Evolutionary conservation across 2,888 invertebrate genomes (phyloP), one percentile per base, ranked within the genome.

Genomic region (Tromatobia lineatoria): DNA sequence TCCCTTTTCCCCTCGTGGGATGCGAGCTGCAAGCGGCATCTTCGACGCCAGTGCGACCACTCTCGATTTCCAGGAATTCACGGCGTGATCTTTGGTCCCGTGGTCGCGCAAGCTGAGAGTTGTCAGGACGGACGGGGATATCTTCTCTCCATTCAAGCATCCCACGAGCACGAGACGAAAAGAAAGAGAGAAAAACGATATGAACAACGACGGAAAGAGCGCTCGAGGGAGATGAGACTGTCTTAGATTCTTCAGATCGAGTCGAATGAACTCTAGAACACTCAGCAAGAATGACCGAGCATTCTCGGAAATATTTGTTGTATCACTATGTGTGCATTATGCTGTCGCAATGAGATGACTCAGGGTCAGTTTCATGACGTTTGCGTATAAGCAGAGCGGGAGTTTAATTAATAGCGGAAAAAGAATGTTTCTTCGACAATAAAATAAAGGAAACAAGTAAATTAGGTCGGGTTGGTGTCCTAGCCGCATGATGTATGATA

Each of bases 31-130:
- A 25, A 59, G 82, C 74, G 66, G 84, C 84, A 80, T 85, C 80
- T 85, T 80, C 79, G 73, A 82, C 78, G 69, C 71, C 66, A 23
- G 38, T 61, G 80, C 81, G 76, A 71, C 80, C 83, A 84, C 87
- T 87, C 87, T 86, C 90, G 90, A 91, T 90, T 92, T 91, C 91
- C 91, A 90, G 87, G 92, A 92, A 92, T 90, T 85, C 86, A 88
- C 87, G 75, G 73, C 75, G 89, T 90, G 91, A 92, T 91, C 92
- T 92, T 91, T 92, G 90, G 86, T 88, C 88, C 70, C 85, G 86
- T 89, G 85, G 89, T 87, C 87, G 88, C 87, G 86, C 87, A 87
- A 82, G 86, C 83, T 61, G 85, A 82, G 85, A 88, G 85, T 87
- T 87, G 90, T 90, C 89, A 87, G 85, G 79, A 84, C 82, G 83